Percentiles rank a stretch among this genome's conserved stretches.
These are phyloP conservation scores for Turdus rufiventris DNA, from an alignment of 2,113 vertebrate species.

Conservation along the genomic window DNA sequence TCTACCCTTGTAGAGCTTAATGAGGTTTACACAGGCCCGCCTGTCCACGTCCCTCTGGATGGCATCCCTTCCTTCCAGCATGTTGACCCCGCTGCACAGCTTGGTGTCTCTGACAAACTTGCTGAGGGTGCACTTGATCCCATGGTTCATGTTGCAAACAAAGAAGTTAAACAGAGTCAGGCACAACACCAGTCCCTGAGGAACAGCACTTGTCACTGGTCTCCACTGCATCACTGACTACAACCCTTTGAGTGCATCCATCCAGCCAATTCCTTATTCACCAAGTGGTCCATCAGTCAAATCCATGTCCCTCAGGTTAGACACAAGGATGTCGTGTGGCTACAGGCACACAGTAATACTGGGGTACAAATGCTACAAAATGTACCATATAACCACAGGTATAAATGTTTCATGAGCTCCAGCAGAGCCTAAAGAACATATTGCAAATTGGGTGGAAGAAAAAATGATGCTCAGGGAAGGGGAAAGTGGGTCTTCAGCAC, in stretches of 20 bases:
- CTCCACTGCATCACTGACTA: neutral
- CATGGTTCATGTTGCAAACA: neutral
- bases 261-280: neutral
- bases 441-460: neutral
- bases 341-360: neutral
- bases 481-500: neutral
- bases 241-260: neutral
- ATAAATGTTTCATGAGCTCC: conserved; percentile 28
- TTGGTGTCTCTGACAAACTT: neutral
- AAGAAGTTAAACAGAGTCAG: neutral
- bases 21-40: neutral
- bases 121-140: neutral
- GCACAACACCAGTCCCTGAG: neutral
- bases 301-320: neutral
- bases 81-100: neutral
- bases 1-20: neutral
- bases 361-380: neutral
- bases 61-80: neutral
- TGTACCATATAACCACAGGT: neutral
- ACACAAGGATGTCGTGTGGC: neutral
- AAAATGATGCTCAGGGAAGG: neutral
- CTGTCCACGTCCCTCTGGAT: neutral
- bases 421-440: conserved; percentile 17
- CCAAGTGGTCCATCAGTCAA: neutral
- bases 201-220: neutral